Evolutionary conservation across 2,797 vertebrate genomes (phyloP), one percentile per base, ranked within the genome.

Genomic region (Schizopygopsis malacanthus): DNA sequence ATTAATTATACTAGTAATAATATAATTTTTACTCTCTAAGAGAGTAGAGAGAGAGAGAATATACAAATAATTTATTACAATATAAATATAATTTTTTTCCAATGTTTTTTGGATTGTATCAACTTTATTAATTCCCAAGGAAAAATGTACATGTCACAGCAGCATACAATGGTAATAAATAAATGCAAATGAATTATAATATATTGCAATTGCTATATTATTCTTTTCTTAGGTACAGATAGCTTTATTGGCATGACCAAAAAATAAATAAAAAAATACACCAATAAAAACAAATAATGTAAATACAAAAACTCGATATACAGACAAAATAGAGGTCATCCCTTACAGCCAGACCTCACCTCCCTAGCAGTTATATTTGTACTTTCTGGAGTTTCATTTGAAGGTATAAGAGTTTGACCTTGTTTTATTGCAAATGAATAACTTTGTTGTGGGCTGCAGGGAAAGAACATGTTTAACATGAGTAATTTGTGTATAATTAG

Each of bases 121-220:
- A 18, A 37, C 6, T 37, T 37, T 67, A 65, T 16, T 67, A 18
- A 18, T 15, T 63, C 5, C 2, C 61, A 63, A 15, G 12, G 28
- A 3, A 18, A 67, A 67, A 67, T 33, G 1, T 8, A 37, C 13
- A 67, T 0, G 25, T 37, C 28, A 37, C 63, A 67, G 28, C 28
- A 67, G 28, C 15, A 33, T 65, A 65, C 6, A 37, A 18, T 67
- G 1, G 4, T 69, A 39, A 69, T 4, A 69, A 28, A 69, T 37
- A 37, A 18, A 39, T 20, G n/a, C 2, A n/a, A n/a, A n/a, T 4
- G 0, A 4, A 13, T 37, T n/a, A 0, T 39, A 56, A 39, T 76
- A 39, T 39, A 54, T 54, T 54, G 52, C 20, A 56, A n/a, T 37
- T 37, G 33, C 33, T 59, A 59, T 59, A n/a, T 59, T 50, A 18